Evolutionary conservation across 2,797 vertebrate species (phyloP).

Genomic region (Numenius phaeopus): DNA sequence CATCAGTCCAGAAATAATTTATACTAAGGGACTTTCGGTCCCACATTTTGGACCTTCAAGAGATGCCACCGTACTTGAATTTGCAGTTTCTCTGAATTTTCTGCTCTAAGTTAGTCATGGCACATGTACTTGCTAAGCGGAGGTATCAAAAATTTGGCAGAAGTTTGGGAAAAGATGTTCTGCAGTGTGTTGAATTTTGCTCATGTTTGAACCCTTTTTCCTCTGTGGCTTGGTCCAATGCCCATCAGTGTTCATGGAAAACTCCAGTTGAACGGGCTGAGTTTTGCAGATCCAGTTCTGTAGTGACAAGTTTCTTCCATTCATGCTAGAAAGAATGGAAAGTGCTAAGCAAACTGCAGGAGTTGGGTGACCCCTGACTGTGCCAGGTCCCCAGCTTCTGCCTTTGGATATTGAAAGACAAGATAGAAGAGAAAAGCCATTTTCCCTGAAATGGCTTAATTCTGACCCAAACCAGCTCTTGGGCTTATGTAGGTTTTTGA

Average conservation of each 20-base stretch:
- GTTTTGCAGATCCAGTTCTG: conserved; percentile 18
- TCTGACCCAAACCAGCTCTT: neutral
- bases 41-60: neutral
- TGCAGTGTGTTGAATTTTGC: neutral
- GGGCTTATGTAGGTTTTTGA: neutral
- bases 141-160: neutral
- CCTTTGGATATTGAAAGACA: neutral
- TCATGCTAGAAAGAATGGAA: neutral
- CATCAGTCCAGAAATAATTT: neutral
- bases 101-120: neutral
- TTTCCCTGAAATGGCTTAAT: neutral
- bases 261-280: conserved; percentile 37
- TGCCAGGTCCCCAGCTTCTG: neutral
- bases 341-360: neutral
- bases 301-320: neutral
- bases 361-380: neutral
- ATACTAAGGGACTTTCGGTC: neutral
- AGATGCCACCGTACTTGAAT: conserved; percentile 16
- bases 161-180: conserved; percentile 40
- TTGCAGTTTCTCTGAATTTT: neutral
- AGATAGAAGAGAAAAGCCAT: neutral
- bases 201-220: neutral
- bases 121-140: neutral
- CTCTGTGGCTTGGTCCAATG: conserved; percentile 37
- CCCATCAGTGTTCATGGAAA: conserved; percentile 34